phyloP scores from a whole-genome alignment of 1,140 invertebrate genomes.

The Hypothenemus hampei region DNA sequence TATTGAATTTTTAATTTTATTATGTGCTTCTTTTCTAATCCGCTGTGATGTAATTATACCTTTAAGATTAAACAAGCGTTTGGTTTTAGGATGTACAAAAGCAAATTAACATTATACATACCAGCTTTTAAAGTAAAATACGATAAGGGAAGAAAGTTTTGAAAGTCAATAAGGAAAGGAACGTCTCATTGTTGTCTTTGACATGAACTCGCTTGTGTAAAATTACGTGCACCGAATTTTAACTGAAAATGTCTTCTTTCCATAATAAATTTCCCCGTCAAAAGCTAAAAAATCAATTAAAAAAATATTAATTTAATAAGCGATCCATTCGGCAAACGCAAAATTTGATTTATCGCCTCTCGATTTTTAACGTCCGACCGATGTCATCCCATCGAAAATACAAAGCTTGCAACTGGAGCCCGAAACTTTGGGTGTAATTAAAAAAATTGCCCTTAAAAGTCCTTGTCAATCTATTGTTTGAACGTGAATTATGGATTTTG shows the following conservation, averaged over 20 bases:
- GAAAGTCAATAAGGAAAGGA: too few relatives aligned
- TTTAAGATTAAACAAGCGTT: conserved; percentile 2
- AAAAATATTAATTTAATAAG: background rate
- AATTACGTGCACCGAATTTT: background rate
- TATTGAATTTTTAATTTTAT: background rate
- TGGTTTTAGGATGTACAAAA: background rate
- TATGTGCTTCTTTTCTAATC: background rate
- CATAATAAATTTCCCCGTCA: background rate
- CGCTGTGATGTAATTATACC: too few relatives aligned
- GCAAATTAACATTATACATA: background rate
- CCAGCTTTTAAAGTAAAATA: too few relatives aligned
- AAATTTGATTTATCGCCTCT: conserved; percentile 11
- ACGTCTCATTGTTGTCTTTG: too few relatives aligned
- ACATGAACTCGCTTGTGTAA: too few relatives aligned
- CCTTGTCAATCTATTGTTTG: conserved; percentile 17
- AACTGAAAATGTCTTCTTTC: background rate
- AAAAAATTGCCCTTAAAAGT: conserved; percentile 15
- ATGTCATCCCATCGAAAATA: conserved; percentile 4
- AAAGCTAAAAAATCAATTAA: background rate
- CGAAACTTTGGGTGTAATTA: conserved; percentile 12
- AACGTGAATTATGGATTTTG: conserved; percentile 10
- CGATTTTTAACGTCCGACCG: conserved; percentile 8
- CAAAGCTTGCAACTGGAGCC: conserved; percentile 9
- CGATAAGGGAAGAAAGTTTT: too few relatives aligned
- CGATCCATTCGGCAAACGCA: background rate